Evolutionary conservation across 2,888 invertebrate genomes (phyloP), one percentile per base, ranked within the genome.

Genomic region (Leptinotarsa juncta): DNA sequence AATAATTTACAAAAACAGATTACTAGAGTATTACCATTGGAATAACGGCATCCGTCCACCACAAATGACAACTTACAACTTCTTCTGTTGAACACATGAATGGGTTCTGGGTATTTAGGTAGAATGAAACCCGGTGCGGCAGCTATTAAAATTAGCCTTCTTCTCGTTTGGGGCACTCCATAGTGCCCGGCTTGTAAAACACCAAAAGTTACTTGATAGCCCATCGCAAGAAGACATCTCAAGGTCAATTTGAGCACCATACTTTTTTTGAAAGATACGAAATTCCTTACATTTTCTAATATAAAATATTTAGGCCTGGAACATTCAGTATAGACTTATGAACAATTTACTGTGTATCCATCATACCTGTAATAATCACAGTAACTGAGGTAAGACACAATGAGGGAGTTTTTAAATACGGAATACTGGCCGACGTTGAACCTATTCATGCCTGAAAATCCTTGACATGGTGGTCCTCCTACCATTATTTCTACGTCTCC

Each of bases 381-480:
- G 87, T 93, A 96, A 42, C 95, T 94, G 23, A 96, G 89, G 85
- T 93, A 96, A 0, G 95, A 93, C 0, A 94, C 94, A 23, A 96
- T 93, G 16, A 96, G 88, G 0, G 96, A 96, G 86, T 95, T 96
- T 89, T 95, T 96, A 84, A 96, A 96, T 79, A 92, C 90, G 2
- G 96, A 95, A 86, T 96, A 96, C 81, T 96, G 94, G 50, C 95
- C 89, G 0, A 93, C 93, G 87, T 95, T 96, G 87, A 96, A 96
- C 70, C 96, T 89, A 87, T 96, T 96, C 95, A 96, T 96, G 53
- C 95, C 95, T 65, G 95, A 95, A 88, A 96, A 96, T 4, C 96
- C 96, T 87, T 96, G 96, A 85, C 96, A 96, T 0, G 96, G 96
- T 1, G 96, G 96, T 1, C 96, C 96, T 14, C 96, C 96, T 83